A percentile compares a stretch with the other conserved stretches of the same genome.
phyloP scores from a whole-genome alignment of 2,797 vertebrate genomes.

The Tapirus indicus region DNA sequence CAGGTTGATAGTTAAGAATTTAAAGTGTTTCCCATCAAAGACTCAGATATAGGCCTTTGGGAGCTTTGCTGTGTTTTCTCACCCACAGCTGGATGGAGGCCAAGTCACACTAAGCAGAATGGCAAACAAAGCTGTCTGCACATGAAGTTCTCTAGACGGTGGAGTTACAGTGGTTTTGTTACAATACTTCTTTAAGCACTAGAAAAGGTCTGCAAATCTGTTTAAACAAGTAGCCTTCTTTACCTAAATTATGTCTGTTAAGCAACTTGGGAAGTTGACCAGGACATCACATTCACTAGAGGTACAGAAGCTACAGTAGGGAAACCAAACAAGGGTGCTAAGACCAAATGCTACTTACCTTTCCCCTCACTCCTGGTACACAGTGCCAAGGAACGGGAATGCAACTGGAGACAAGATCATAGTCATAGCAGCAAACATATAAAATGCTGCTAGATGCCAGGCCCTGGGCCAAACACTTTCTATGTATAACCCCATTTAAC shows the following conservation, averaged over 20 bases:
- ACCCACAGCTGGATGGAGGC: not conserved
- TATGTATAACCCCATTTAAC: not conserved
- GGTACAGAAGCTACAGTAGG: not conserved
- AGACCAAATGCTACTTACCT: not conserved
- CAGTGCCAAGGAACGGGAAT: not conserved
- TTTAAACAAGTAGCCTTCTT: not conserved
- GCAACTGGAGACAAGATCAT: too few species aligned
- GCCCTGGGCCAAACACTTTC: not conserved
- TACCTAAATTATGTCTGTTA: not conserved
- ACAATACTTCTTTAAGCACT: not conserved
- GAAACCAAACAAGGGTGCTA: not conserved
- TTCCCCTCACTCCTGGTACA: fast-evolving
- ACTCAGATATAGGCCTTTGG: not conserved
- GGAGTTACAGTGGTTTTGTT: not conserved
- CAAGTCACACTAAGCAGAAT: not conserved
- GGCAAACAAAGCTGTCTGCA: not conserved
- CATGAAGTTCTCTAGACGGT: not conserved
- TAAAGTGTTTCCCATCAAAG: not conserved
- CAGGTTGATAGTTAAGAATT: not conserved
- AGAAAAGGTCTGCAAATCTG: not conserved
- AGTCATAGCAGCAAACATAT: not conserved
- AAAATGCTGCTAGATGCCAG: not conserved
- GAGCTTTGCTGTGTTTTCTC: not conserved
- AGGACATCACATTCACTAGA: not conserved
- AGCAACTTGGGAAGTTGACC: not conserved